Base-by-base conservation (phyloP, 2,113 vertebrate species). In the Brachirus orientalis region DNA sequence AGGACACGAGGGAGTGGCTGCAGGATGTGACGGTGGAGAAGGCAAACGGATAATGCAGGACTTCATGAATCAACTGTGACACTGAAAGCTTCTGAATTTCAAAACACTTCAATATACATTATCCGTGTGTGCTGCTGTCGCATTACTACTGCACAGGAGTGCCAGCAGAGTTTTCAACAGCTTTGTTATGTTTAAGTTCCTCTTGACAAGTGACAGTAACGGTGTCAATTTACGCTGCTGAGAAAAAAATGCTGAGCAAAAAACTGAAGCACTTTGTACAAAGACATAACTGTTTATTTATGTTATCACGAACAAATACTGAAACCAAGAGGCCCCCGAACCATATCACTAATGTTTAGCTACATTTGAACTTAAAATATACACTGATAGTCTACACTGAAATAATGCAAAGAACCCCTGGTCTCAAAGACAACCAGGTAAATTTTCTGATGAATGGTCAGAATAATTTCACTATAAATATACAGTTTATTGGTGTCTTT, bases 231-330 rank as follows among this genome's bases (percentile, higher is more conserved):
- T 41, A 63, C 37, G 41, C 55, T 63, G 48, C 10, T 37, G 43
- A 44, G 61, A 57, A 22, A 18, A 59, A 75, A 64, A 1, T 33
- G 38, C 58, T 35, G 38, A 41, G 20, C 45, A 46, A 66, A 66
- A 13, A 51, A 10, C 18, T 37, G 18, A 44, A 18, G 44, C 41
- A 62, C 9, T 52, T 64, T 58, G 28, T 44, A 46, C 14, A 45
- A 70, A 61, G 22, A 20, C 33, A 9, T n/a, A n/a, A n/a, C n/a
- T n/a, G n/a, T n/a, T n/a, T n/a, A n/a, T 59, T 72, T 51, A 60
- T 28, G 28, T 28, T 28, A 4, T 4, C 2, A 28, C 6, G 28
- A 6, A 28, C 28, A 28, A 3, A 4, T 28, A 28, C 28, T 28
- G 28, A 6, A 4, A 3, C 28, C 6, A 28, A 28, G 28, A 28